Conservation (phyloP, 2,888 invertebrate genomes). For the Isotomurus palustris region DNA sequence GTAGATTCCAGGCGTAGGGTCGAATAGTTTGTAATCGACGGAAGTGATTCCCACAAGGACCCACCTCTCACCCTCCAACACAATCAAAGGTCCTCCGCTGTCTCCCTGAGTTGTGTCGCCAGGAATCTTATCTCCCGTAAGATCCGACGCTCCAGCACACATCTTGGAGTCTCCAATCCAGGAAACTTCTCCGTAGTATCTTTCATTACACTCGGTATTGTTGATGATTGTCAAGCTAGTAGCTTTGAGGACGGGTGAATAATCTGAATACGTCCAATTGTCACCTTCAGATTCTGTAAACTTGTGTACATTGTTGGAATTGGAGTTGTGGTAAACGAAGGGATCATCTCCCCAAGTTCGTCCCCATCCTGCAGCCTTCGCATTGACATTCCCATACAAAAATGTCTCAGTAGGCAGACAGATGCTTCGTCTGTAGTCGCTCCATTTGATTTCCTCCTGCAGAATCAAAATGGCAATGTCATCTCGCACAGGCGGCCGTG, state of each 20-base stretch:
- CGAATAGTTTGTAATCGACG: slow-evolving; percentile 23
- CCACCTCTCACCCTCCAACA: slow-evolving; percentile 9
- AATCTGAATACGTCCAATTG: too few relatives aligned
- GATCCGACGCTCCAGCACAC: background rate
- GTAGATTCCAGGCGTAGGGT: slow-evolving; percentile 27
- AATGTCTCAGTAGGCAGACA: slow-evolving; percentile 21
- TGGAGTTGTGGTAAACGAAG: too few relatives aligned
- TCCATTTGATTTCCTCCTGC: slow-evolving; percentile 25
- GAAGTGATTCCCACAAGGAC: slow-evolving; percentile 29
- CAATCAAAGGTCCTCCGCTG: slow-evolving; percentile 21
- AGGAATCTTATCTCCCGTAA: background rate
- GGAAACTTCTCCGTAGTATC: background rate
- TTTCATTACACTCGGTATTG: background rate
- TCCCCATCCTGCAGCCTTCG: slow-evolving; percentile 28
- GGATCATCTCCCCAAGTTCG: background rate
- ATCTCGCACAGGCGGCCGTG: slow-evolving; percentile 1
- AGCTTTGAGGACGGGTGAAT: too few relatives aligned
- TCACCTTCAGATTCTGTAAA: too few relatives aligned
- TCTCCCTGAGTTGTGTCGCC: too few relatives aligned
- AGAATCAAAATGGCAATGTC: slow-evolving; percentile 26
- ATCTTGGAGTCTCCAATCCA: background rate
- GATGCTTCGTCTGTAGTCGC: slow-evolving; percentile 24
- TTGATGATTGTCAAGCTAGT: too few relatives aligned
- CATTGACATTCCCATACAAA: background rate
- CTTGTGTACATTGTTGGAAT: too few relatives aligned